Base-by-base conservation (phyloP, 2,797 vertebrate genomes). In the Argyrosomus regius region DNA sequence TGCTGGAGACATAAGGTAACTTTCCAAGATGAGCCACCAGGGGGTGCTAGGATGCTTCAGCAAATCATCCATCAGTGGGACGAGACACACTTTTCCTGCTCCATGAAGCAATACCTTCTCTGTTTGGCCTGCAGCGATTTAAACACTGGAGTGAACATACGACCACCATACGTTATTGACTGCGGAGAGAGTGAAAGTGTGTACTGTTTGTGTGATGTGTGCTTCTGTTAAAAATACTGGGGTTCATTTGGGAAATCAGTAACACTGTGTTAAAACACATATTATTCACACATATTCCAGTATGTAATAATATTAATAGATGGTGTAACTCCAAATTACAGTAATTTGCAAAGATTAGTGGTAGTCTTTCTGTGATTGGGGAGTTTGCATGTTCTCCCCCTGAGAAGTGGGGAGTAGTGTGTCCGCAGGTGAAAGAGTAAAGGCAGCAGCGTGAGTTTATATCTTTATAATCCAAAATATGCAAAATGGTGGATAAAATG, bases 11-110 rank as follows among this genome's bases (percentile, higher is more conserved):
- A 5, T 1, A 6, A 12, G 1, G 10, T 22, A 45, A 49, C 7
- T 1, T 14, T 22, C 18, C 39, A 31, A 52, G 8, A n/a, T 22
- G 58, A 7, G 45, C 57, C 87, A 18, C 72, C 43, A 83, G 83
- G 57, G 71, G 78, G 20, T 2, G 14, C 39, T 31, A 58, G 0
- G 5, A 49, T 14, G 6, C 78, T 81, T 31, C 58, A 57, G 6
- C 12, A 73, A 56, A 57, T 52, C 22, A 5, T 58, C 45, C 49
- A 16, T 65, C 43, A 17, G 20, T 9, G 5, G 28, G n/a, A 53
- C 1, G 4, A 50, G 49, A 72, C 24, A 48, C 10, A 11, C n/a
- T 39, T n/a, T 18, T 52, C n/a, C 20, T 43, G 22, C 1, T 46
- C 48, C 11, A 56, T 35, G 35, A 35, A 35, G 35, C 31, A 31